Evolutionary conservation across 2,888 invertebrate genomes (phyloP).

Genomic region (Parnassius mnemosyne): DNA sequence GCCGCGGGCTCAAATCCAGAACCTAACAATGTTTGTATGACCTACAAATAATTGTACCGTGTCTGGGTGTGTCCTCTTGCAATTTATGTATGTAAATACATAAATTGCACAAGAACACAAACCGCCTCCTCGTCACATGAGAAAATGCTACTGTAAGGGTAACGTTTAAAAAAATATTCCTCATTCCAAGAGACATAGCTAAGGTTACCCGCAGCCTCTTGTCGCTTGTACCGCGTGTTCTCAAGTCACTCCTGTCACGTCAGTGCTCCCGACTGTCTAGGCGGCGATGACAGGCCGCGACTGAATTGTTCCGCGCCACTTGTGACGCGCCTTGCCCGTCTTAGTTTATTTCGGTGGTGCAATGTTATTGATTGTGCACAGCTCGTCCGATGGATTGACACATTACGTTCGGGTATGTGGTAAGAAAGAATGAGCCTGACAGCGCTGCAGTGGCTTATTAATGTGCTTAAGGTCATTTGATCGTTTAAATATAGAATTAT

Average conservation of each 20-base stretch:
- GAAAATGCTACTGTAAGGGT: too few species aligned
- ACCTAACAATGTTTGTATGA: too few species aligned
- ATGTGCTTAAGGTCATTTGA: slow-evolving; percentile 1
- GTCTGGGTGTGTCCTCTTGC: too few species aligned
- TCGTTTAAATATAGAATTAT: background rate
- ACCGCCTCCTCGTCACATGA: too few species aligned
- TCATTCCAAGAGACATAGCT: too few species aligned
- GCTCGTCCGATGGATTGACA: slow-evolving; percentile 15
- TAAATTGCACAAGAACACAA: too few species aligned
- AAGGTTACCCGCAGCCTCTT: slow-evolving; percentile 24
- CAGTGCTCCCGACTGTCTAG: slow-evolving; percentile 56
- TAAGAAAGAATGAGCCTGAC: slow-evolving; percentile 3
- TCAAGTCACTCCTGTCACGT: slow-evolving; percentile 55
- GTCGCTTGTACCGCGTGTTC: slow-evolving; percentile 30
- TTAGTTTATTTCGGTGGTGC: slow-evolving; percentile 42
- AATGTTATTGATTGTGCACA: slow-evolving; percentile 37
- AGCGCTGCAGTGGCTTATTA: background rate
- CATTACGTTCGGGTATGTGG: slow-evolving; percentile 7
- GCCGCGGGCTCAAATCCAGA: too few species aligned
- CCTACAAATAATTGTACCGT: too few species aligned
- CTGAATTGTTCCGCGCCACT: slow-evolving; percentile 62
- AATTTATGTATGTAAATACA: too few species aligned
- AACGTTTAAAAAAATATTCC: too few species aligned
- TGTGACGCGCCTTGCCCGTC: slow-evolving; percentile 37
- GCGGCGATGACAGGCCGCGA: slow-evolving; percentile 66